These are phyloP conservation scores for Ceratoteleas bidentatus DNA, from an alignment of 1,140 invertebrate species.

Conservation along the genomic window DNA sequence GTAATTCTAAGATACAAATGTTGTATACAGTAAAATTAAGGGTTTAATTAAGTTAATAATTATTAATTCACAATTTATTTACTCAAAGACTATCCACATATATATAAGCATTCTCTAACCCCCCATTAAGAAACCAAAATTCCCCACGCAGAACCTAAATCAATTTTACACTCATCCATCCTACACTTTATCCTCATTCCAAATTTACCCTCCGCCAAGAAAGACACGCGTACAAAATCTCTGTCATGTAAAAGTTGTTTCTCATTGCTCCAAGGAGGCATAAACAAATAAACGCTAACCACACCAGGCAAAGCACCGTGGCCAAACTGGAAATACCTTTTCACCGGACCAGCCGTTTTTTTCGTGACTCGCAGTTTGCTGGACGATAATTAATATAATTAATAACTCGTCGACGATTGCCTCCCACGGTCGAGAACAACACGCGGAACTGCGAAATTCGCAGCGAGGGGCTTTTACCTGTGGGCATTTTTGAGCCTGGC, in stretches of 20 bases:
- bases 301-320: slow-evolving; percentile 3
- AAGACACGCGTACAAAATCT: not conserved
- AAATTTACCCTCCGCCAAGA: slow-evolving; percentile 4
- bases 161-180: not conserved
- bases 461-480: slow-evolving; percentile 72
- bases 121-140: no score
- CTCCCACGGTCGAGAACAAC: slow-evolving; percentile 69
- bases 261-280: not conserved
- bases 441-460: slow-evolving; percentile 58
- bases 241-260: not conserved
- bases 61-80: no score
- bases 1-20: no score
- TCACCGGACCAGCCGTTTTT: slow-evolving; percentile 17
- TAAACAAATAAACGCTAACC: slow-evolving; percentile 13
- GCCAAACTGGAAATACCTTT: slow-evolving; percentile 24
- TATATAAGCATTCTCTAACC: no score
- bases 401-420: slow-evolving; percentile 71
- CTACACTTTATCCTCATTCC: not conserved
- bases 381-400: slow-evolving; percentile 70
- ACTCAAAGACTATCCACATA: no score
- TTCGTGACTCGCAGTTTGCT: slow-evolving; percentile 37
- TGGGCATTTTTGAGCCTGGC: slow-evolving; percentile 33
- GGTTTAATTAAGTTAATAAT: no score
- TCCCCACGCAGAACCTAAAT: not conserved
- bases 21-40: no score